Conservation (phyloP, 2,888 invertebrate genomes). For the Folsomia manolachei region DNA sequence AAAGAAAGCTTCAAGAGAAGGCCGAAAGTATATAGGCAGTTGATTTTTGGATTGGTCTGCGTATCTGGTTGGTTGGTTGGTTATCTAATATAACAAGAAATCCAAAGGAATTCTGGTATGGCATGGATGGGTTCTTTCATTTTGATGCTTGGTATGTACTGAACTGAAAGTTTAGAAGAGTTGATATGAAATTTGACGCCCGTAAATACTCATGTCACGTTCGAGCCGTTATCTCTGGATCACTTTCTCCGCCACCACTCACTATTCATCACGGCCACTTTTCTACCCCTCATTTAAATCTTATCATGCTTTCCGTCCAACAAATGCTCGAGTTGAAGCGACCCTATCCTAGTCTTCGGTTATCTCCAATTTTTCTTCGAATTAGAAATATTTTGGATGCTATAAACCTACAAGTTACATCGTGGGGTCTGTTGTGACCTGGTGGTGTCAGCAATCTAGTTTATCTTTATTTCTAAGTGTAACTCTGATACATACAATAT, state of each 20-base stretch:
- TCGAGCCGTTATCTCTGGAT: conserved; percentile 41
- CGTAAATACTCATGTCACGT: conserved; percentile 49
- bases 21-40: no score
- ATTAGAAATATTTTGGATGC: no score
- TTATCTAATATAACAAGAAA: background rate
- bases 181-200: conserved; percentile 47
- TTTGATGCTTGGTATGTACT: conserved; percentile 26
- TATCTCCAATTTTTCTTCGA: no score
- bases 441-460: no score
- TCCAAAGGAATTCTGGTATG: background rate
- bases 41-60: no score
- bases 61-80: background rate
- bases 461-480: no score
- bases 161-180: conserved; percentile 24
- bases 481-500: no score
- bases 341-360: background rate
- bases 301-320: conserved; percentile 14
- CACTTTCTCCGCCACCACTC: conserved; percentile 21
- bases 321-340: background rate
- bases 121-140: conserved; percentile 22
- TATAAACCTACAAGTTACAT: no score
- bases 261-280: background rate
- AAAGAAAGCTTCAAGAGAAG: background rate
- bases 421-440: no score
- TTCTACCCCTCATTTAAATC: conserved; percentile 5